Conservation (phyloP, 2,797 vertebrate species). For the Galaxias olidus region DNA sequence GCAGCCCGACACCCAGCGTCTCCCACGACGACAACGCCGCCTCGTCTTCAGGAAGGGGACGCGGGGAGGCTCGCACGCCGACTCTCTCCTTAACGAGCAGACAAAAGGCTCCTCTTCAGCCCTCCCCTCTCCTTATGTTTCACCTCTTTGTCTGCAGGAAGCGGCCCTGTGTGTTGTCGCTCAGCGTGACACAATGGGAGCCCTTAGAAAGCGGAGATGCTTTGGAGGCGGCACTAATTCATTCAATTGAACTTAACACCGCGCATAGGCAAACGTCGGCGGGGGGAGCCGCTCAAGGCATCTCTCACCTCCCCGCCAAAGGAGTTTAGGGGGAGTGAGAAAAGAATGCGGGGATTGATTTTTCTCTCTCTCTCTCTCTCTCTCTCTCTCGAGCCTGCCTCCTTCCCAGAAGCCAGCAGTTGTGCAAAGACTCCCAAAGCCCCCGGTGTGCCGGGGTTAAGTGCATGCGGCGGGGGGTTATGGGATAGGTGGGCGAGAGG, state of each 20-base stretch:
- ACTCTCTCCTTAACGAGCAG: constrained; percentile 49
- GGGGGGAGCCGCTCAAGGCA: constrained; percentile 18
- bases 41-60: constrained; percentile 52
- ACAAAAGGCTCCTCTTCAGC: constrained; percentile 20
- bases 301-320: constrained; percentile 37
- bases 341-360: constrained; percentile 38
- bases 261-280: constrained; percentile 3
- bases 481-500: neutral
- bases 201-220: neutral
- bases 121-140: neutral
- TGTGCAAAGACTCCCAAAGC: constrained; percentile 42
- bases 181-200: constrained; percentile 13
- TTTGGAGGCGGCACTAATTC: constrained; percentile 16
- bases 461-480: constrained; percentile 31
- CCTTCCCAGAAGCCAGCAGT: constrained; percentile 37
- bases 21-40: constrained; percentile 39
- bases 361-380: constrained; percentile 30
- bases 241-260: constrained; percentile 26
- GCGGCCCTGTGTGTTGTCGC: constrained; percentile 29
- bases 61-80: constrained; percentile 33
- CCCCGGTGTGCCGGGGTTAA: constrained; percentile 42
- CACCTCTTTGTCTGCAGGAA: constrained; percentile 37
- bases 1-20: constrained; percentile 40
- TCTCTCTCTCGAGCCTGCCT: no score
- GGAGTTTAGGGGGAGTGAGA: constrained; percentile 5